Conservation (phyloP, 2,113 vertebrate species). For the Hymenochirus boettgeri region DNA sequence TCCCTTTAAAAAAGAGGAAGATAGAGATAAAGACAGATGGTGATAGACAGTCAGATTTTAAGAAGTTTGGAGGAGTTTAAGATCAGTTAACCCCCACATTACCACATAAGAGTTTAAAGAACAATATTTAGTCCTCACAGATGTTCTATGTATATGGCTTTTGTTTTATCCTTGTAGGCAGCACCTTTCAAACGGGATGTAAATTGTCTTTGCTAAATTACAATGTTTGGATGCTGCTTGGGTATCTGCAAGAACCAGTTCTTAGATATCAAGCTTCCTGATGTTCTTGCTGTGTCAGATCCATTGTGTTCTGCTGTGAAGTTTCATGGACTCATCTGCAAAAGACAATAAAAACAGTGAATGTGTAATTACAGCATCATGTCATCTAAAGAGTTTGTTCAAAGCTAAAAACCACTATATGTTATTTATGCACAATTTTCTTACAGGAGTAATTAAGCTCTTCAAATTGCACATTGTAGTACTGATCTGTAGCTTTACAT, state of each 20-base stretch:
- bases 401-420: neutral
- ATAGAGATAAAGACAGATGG: too few species aligned
- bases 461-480: too few species aligned
- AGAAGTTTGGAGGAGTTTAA: too few species aligned
- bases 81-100: too few species aligned
- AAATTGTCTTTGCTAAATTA: slow-evolving; percentile 26
- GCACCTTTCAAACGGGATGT: neutral
- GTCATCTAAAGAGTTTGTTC: slow-evolving; percentile 24
- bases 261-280: slow-evolving; percentile 21
- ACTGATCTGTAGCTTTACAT: too few species aligned
- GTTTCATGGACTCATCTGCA: slow-evolving; percentile 4
- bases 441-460: too few species aligned
- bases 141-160: neutral
- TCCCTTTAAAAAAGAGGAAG: too few species aligned
- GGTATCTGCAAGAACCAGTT: slow-evolving; percentile 8
- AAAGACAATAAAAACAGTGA: slow-evolving; percentile 18
- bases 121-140: neutral
- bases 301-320: slow-evolving; percentile 7
- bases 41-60: too few species aligned
- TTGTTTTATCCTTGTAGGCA: neutral
- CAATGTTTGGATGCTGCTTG: slow-evolving; percentile 25
- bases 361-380: slow-evolving; percentile 19
- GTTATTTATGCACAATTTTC: too few species aligned
- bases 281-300: slow-evolving; percentile 10
- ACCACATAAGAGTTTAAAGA: too few species aligned